phyloP scores from a whole-genome alignment of 2,797 vertebrate species.

The Neomorphus geoffroyi region DNA sequence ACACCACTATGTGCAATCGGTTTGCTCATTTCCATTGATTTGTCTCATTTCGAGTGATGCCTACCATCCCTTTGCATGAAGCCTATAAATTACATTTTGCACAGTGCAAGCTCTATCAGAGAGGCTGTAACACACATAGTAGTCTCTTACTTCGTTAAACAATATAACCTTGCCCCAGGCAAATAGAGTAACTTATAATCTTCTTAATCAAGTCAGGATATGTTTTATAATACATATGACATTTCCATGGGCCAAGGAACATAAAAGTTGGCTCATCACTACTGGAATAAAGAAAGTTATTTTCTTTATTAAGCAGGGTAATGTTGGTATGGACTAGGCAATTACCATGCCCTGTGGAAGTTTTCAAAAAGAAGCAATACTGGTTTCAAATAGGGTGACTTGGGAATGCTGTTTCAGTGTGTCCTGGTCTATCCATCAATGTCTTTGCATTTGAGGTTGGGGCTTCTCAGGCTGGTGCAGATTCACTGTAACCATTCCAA shows the following conservation, averaged over 20 bases:
- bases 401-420: neutral
- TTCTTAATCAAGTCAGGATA: neutral
- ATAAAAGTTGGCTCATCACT: neutral
- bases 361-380: neutral
- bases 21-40: neutral
- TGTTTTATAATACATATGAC: neutral
- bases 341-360: neutral
- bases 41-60: neutral
- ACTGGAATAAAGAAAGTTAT: neutral
- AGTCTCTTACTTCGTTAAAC: neutral
- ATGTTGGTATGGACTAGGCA: neutral
- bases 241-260: neutral
- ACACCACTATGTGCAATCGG: neutral
- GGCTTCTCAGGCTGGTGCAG: neutral
- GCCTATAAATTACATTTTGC: neutral
- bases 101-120: neutral
- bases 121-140: neutral
- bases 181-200: neutral
- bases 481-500: neutral
- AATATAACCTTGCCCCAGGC: neutral
- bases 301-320: neutral
- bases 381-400: neutral
- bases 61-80: neutral
- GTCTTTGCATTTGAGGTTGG: neutral
- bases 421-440: neutral